Conservation (phyloP, 1,140 invertebrate species). For the Drosophila leontia region DNA sequence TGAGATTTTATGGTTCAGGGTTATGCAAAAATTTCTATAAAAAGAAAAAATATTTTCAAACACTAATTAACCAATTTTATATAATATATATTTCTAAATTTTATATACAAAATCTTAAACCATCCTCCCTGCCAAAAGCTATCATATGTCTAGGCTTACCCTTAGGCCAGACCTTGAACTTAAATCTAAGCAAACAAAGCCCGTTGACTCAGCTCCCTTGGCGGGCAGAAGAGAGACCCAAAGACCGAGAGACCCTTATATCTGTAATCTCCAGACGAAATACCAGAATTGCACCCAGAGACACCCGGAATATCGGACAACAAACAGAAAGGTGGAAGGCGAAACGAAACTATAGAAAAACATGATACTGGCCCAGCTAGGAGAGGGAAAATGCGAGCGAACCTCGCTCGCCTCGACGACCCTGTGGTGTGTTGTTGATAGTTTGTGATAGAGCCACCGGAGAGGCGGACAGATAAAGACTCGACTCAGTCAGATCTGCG, state of each 20-base stretch:
- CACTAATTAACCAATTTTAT: not conserved
- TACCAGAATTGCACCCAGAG: constrained; percentile 27
- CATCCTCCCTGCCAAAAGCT: not conserved
- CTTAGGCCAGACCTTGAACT: constrained; percentile 24
- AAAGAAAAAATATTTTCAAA: not conserved
- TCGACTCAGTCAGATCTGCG: constrained; percentile 40
- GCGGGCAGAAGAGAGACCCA: not conserved
- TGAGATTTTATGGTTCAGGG: not conserved
- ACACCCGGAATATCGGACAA: constrained; percentile 26
- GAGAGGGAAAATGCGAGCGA: constrained; percentile 17
- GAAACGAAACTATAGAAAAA: constrained; percentile 14
- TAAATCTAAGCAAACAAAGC: constrained; percentile 12
- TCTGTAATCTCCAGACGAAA: constrained; percentile 29
- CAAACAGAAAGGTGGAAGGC: constrained; percentile 40
- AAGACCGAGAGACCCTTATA: constrained; percentile 13
- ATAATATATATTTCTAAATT: not conserved
- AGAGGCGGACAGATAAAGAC: constrained; percentile 35
- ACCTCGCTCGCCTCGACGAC: constrained; percentile 6
- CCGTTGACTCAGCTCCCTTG: constrained; percentile 17
- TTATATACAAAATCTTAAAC: not conserved
- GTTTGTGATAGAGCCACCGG: constrained; percentile 34
- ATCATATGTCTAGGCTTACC: no score
- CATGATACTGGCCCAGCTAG: constrained; percentile 2
- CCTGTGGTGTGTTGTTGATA: constrained; percentile 15
- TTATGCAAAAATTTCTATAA: not conserved